Base-by-base conservation (phyloP, 2,113 vertebrate genomes). In the Brachyistius frenatus region DNA sequence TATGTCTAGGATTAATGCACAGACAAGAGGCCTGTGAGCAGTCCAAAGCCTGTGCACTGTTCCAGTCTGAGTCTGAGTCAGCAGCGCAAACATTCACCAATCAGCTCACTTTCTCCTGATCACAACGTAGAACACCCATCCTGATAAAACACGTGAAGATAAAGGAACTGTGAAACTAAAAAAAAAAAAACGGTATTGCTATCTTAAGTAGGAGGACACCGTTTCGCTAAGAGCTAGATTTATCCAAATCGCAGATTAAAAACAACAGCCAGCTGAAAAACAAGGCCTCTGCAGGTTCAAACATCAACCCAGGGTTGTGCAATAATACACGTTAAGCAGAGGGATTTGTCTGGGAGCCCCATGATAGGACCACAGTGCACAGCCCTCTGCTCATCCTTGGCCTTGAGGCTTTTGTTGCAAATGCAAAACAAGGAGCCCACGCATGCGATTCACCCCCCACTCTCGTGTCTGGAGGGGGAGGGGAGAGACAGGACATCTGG, bases 401-500 rank as follows among this genome's bases (percentile, higher is more conserved):
- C 73, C 15, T 50, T n/a, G 8, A 33, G 31, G 70, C 84, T 89
- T 91, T 90, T 88, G 88, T 91, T 92, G 70, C 81, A 61, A 58
- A 66, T 73, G 52, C 72, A 89, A 87, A 63, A 90, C 73, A 78
- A 56, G 75, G 36, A 78, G 57, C 75, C 54, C 58, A 80, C 78
- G 57, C 66, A 80, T 33, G 16, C 69, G 32, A 47, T 44, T 60
- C 53, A 37, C 32, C 16, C 54, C 61, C 31, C 16, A 69, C 54
- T 67, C 56, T n/a, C 2, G 1, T 50, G 69, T 76, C 76, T 78
- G 64, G 49, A 70, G 78, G 90, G 93, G 89, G 92, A 86, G 66
- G 90, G 89, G 84, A 78, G 58, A 68, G 70, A 82, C 69, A 49
- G 84, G 93, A 94, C 95, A 95, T 95, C 94, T 95, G 94, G 90